Base-by-base conservation (phyloP, 2,888 invertebrate species). In the Drosophila setosimentum region DNA sequence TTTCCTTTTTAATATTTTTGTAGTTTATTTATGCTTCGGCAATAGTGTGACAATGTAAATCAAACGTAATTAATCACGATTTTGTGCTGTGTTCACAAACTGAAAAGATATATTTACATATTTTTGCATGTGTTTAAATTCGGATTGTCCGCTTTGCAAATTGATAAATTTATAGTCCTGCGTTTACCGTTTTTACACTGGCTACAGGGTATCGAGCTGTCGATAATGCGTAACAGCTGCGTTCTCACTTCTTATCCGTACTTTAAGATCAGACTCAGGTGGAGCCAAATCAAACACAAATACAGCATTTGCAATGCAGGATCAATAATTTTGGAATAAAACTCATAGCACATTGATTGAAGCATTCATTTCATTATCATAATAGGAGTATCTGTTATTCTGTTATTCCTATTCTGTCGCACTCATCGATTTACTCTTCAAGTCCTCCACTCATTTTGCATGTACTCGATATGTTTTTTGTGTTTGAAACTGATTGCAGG, bases 401-500 rank as follows among this genome's bases (percentile, higher is more conserved):
- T 51, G 24, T 27, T 45, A 24, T 5, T 16, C 24, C 27, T 16
- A 4, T 21, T 35, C 45, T 60, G 29, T 24, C 60, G 21, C 65
- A 63, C 57, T 64, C 61, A 60, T 48, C 30, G 54, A 67, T 50
- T 58, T 37, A 61, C 61, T 71, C 73, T 70, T 68, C 70, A 68
- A 70, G 50, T 74, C 74, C 61, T 64, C 68, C 89, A 84, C 84
- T 79, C 83, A 87, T 84, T 48, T 65, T 77, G 83, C 87, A 87
- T 83, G 86, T 60, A 65, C 77, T 68, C 77, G 76, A 68, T 60
- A 73, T 82, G 69, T 85, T 70, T 74, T 89, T 87, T 93, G 70
- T 89, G 83, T 77, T 58, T 68, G 64, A 42, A 73, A 76, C 70
- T 74, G 35, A 66, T 95, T 95, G 42, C 95, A 98, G 98, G 97